A percentile compares a stretch with the other conserved stretches of the same genome.
Evolutionary conservation across 2,888 invertebrate species (phyloP).

Genomic region (Amiota communis): DNA sequence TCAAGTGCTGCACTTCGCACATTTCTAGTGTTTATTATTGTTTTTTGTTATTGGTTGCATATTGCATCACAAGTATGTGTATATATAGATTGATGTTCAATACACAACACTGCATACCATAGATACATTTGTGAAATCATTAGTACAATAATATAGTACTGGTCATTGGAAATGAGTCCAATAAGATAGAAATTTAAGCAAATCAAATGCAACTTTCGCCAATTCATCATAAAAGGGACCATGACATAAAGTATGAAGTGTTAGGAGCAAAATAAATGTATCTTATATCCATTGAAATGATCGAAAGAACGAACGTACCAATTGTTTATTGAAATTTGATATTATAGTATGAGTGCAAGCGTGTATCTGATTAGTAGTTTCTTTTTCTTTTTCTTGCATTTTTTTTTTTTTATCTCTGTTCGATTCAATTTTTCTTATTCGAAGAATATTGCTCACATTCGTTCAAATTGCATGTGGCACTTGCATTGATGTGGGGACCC

Average conservation of each 20-base stretch:
- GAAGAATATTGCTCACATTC: no score
- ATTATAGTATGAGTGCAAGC: not conserved
- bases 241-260: not conserved
- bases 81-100: not conserved
- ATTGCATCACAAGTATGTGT: no score
- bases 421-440: no score
- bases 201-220: no score
- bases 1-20: not conserved
- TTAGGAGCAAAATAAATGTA: not conserved
- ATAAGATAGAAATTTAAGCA: no score
- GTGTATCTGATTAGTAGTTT: conserved; percentile 12
- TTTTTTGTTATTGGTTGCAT: no score
- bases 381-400: not conserved
- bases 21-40: no score
- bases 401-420: conserved; percentile 6
- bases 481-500: not conserved
- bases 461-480: conserved; percentile 1
- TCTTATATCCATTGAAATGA: conserved; percentile 15
- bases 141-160: no score
- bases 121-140: no score
- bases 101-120: no score
- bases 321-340: conserved; percentile 19
- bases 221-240: not conserved
- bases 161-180: no score
- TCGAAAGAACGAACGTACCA: not conserved